phyloP scores from a whole-genome alignment of 2,113 vertebrate genomes.

The Lasiurus borealis region DNA sequence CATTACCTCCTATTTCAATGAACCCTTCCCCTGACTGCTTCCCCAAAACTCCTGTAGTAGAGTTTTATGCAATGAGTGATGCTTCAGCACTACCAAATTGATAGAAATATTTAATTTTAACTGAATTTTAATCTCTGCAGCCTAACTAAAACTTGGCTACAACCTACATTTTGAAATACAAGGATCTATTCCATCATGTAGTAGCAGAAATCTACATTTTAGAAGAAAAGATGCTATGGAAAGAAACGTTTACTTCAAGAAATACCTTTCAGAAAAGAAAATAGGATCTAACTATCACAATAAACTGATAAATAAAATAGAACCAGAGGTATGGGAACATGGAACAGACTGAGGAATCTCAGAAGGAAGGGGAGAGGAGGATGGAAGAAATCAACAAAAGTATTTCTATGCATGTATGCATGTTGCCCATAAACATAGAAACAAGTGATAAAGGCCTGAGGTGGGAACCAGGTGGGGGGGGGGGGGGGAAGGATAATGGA shows the following conservation, averaged over 20 bases:
- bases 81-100: not conserved
- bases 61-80: not conserved
- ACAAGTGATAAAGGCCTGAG: too few relatives aligned
- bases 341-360: too few relatives aligned
- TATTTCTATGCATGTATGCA: too few relatives aligned
- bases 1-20: not conserved
- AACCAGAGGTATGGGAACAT: too few relatives aligned
- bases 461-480: too few relatives aligned
- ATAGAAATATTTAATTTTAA: not conserved
- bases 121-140: not conserved
- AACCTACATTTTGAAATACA: not conserved
- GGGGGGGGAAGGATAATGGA: too few relatives aligned
- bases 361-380: too few relatives aligned
- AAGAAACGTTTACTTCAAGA: slow-evolving; percentile 6
- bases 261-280: not conserved
- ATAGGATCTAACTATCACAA: not conserved
- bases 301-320: too few relatives aligned
- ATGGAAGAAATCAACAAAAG: too few relatives aligned
- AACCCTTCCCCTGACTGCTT: not conserved
- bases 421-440: too few relatives aligned
- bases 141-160: not conserved
- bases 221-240: not conserved
- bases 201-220: not conserved
- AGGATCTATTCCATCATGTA: not conserved
- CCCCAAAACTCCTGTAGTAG: not conserved